Base-by-base conservation (phyloP, 2,888 invertebrate genomes). In the Lumbricus terrestris region DNA sequence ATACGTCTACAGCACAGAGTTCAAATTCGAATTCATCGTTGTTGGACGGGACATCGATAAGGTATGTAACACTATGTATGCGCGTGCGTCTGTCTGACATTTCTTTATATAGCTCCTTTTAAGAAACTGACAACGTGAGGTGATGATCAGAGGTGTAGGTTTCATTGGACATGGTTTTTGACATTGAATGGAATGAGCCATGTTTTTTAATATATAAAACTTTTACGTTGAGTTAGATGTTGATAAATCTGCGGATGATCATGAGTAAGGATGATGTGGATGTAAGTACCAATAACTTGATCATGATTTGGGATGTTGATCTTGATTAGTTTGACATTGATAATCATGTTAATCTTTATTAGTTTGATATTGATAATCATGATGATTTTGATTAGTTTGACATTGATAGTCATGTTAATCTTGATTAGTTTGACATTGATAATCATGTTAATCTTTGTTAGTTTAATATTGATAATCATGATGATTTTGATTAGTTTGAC, bases 21-120 rank as follows among this genome's bases (percentile, higher is more conserved):
- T 94, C 38, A 92, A 94, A 47, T 91, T 93, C 34, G 94, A 94
- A 89, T 94, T 93, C 90, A 92, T 94, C 2, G 92, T 94, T 38
- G 92, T 93, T 42, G 94, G 94, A 0, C 90, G 92, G 5, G 93
- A 93, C 88, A 92, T 93, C 0, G 91, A 92, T 88, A 91, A 93
- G 93, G 94, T 94, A 35, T 34, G 83, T 3, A 82, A 5, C 23
- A 5, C 3, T 54, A n/a, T n/a, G n/a, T n/a, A n/a, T n/a, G 4
- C 23, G 47, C 23, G 5, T 47, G 47, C 23, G 23, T 40, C 40
- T 40, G 40, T 1, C 40, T 40, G 20, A n/a, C n/a, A n/a, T 1
- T 6, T 20, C 1, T 47, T 47, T 6, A 47, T 20, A 47, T 47
- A 47, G 47, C 47, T 1, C 69, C 69, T 69, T 6, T 69, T n/a